Base-by-base conservation (phyloP, 1,140 invertebrate genomes). In the Eupristina koningsbergeri region DNA sequence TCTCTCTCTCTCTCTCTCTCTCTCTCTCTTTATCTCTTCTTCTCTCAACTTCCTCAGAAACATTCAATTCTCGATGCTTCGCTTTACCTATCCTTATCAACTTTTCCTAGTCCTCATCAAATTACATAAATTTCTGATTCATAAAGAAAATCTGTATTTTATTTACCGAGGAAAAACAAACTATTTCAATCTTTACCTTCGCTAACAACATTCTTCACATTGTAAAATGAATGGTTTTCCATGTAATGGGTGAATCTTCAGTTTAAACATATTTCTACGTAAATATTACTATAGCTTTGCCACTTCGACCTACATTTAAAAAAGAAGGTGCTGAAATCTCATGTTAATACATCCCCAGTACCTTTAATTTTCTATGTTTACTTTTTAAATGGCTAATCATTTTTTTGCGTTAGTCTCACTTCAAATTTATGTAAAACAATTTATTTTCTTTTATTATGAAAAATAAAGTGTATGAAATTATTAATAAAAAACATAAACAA, bases 261-360 rank as follows among this genome's bases (percentile, higher is more conserved):
- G 67, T 17, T 71, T 41, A 41, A 71, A 41, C 41, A 41, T 71
- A 71, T 71, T 41, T 71, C 22, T n/a, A 22, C 0, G 7, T 11
- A n/a, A n/a, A n/a, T 13, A 3, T 26, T 26, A 71, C 36, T 7
- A n/a, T 71, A 5, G 19, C 36, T 3, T 69, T 9, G 36, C 67
- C 7, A 69, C 19, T 17, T 36, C 67, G 67, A 71, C 67, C 67
- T 71, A 71, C 36, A 71, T 71, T 71, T 71, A 22, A n/a, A 41
- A 41, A 71, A 36, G 39, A n/a, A n/a, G n/a, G n/a, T n/a, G n/a
- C n/a, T n/a, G n/a, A n/a, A n/a, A n/a, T n/a, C n/a, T n/a, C n/a
- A n/a, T n/a, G n/a, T n/a, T n/a, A n/a, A n/a, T n/a, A n/a, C n/a
- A n/a, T n/a, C n/a, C n/a, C n/a, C n/a, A n/a, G n/a, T n/a, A n/a